Evolutionary conservation across 2,797 vertebrate genomes (phyloP).

Genomic region (Thunnus albacares): DNA sequence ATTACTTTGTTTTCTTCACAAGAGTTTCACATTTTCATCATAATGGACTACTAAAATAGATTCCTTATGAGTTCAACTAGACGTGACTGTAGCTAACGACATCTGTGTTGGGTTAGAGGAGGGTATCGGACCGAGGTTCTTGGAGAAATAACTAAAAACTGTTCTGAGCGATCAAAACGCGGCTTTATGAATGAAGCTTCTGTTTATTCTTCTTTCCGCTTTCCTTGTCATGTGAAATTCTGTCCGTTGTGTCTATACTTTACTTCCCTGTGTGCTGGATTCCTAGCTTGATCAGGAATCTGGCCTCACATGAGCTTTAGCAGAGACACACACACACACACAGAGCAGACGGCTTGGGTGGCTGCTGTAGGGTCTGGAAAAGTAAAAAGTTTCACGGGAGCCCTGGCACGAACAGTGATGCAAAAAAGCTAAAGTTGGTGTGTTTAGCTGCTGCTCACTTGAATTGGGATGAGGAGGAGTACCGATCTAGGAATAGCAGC

Average conservation of each 20-base stretch:
- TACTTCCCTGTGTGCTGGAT: conserved; percentile 16
- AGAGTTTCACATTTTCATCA: background rate
- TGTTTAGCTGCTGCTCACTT: background rate
- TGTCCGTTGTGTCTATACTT: background rate
- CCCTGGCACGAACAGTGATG: background rate
- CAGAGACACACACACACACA: background rate
- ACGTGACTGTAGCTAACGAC: background rate
- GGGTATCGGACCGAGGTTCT: background rate
- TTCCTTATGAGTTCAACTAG: too few relatives aligned
- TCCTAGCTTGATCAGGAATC: conserved; percentile 21
- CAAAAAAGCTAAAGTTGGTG: background rate
- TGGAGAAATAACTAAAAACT: background rate
- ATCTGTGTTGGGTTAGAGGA: background rate
- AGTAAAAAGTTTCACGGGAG: background rate
- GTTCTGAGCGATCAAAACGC: background rate
- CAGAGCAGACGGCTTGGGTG: too few relatives aligned
- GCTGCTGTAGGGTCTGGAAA: background rate
- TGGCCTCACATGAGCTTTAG: conserved; percentile 33
- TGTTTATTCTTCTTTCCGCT: conserved; percentile 5
- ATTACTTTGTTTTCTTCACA: background rate
- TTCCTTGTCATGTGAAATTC: conserved; percentile 14
- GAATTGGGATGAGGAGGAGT: background rate
- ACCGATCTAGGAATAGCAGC: background rate
- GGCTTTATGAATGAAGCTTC: conserved; percentile 7
- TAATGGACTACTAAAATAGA: background rate